Evolutionary conservation across 2,888 invertebrate genomes (phyloP).

Genomic region (Micoletzkya japonica): DNA sequence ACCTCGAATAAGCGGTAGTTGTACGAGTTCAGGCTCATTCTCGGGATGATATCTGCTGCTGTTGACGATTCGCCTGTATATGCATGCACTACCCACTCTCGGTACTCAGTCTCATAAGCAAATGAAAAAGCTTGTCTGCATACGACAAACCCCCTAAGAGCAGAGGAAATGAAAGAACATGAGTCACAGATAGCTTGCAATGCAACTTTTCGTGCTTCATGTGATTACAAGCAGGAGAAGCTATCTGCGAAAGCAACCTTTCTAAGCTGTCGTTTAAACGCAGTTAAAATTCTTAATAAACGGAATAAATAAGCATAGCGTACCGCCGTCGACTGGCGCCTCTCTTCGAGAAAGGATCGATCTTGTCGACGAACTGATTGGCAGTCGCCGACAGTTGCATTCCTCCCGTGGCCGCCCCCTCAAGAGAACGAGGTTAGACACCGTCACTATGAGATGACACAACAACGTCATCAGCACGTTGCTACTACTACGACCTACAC

Average conservation of each 20-base stretch:
- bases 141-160: too few species aligned
- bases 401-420: slow-evolving; percentile 61
- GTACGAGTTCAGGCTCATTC: slow-evolving; percentile 94
- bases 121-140: too few species aligned
- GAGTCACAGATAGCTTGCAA: too few species aligned
- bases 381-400: slow-evolving; percentile 60
- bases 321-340: slow-evolving; percentile 86
- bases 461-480: background rate
- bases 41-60: slow-evolving; percentile 97
- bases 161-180: too few species aligned
- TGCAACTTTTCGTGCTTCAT: too few species aligned
- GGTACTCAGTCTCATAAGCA: too few species aligned
- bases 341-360: slow-evolving; percentile 98
- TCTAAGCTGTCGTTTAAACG: too few species aligned
- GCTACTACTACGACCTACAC: background rate
- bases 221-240: too few species aligned
- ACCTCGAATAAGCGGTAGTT: slow-evolving; percentile 96
- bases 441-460: background rate
- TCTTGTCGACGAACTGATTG: slow-evolving; percentile 84
- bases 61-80: slow-evolving; percentile 78
- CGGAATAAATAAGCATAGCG: background rate
- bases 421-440: background rate
- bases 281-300: background rate
- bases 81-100: too few species aligned
- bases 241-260: too few species aligned